Evolutionary conservation across 1,140 invertebrate species (phyloP).

Genomic region (Penaeus vannamei): DNA sequence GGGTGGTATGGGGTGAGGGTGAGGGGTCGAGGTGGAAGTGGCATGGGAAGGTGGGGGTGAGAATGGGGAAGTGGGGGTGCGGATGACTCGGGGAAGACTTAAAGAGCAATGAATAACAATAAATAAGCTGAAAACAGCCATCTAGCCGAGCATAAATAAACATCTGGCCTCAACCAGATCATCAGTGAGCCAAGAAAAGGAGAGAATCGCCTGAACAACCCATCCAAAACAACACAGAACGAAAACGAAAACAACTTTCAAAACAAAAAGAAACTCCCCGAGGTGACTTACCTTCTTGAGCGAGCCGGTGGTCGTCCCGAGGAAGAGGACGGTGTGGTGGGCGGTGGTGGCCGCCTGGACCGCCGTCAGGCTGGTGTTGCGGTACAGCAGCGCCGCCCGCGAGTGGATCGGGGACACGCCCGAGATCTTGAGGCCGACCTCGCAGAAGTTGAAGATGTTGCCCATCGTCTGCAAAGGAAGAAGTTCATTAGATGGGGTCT

Average conservation of each 20-base stretch:
- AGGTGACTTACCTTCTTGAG: conserved; percentile 81
- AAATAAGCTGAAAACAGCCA: no score
- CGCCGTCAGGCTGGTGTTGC: conserved; percentile 79
- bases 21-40: not conserved
- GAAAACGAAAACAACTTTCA: not conserved
- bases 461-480: conserved; percentile 77
- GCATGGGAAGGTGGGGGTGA: not conserved
- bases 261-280: not conserved
- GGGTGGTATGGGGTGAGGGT: not conserved
- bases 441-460: conserved; percentile 93
- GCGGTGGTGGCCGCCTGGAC: conserved; percentile 85
- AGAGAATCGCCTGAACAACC: not conserved
- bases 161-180: no score
- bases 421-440: conserved; percentile 92
- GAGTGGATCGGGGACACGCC: conserved; percentile 76
- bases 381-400: conserved; percentile 78
- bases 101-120: not conserved
- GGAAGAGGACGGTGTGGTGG: conserved; percentile 90
- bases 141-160: no score
- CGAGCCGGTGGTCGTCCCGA: conserved; percentile 83
- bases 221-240: not conserved
- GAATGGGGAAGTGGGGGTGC: not conserved
- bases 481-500: not conserved
- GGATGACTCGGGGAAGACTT: not conserved
- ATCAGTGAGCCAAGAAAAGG: no score